Percentiles rank a stretch among this genome's conserved stretches.
These are phyloP conservation scores for Vulpes vulpes DNA, from an alignment of 2,113 vertebrate genomes.

Conservation along the genomic window DNA sequence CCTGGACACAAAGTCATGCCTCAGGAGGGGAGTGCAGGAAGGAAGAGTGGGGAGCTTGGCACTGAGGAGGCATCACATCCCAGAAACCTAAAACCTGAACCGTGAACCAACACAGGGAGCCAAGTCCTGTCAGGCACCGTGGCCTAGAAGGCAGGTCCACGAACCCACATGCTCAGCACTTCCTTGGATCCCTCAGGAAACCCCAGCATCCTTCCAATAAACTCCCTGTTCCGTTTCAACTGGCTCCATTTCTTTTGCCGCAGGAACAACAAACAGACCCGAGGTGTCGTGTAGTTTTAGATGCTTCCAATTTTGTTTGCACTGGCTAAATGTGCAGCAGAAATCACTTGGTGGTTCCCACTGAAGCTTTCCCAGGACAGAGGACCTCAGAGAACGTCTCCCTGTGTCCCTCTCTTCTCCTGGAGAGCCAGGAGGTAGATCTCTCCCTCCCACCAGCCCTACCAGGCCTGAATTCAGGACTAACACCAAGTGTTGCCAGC, in stretches of 20 bases:
- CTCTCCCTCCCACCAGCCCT: too few species aligned
- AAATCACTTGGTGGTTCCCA: fast-evolving
- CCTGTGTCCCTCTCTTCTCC: fast-evolving
- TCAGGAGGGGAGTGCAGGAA: background rate
- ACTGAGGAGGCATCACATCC: background rate
- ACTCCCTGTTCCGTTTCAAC: background rate
- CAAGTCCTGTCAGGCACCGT: background rate
- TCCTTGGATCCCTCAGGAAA: background rate
- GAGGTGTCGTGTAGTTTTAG: fast-evolving
- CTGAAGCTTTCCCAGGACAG: too few species aligned
- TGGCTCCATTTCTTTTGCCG: background rate
- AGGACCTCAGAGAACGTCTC: background rate
- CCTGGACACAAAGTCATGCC: background rate
- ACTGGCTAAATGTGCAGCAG: background rate
- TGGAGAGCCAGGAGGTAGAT: background rate
- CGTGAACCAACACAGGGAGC: background rate
- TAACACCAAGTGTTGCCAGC: background rate
- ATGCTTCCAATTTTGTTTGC: background rate
- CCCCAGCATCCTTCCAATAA: background rate
- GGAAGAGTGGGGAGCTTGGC: background rate
- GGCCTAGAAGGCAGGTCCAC: background rate
- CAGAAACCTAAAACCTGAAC: background rate
- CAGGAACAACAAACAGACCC: background rate
- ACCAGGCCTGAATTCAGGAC: background rate
- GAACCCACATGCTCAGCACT: background rate